Evolutionary conservation across 2,888 invertebrate genomes (phyloP).

Genomic region (Pristionchus mayeri): DNA sequence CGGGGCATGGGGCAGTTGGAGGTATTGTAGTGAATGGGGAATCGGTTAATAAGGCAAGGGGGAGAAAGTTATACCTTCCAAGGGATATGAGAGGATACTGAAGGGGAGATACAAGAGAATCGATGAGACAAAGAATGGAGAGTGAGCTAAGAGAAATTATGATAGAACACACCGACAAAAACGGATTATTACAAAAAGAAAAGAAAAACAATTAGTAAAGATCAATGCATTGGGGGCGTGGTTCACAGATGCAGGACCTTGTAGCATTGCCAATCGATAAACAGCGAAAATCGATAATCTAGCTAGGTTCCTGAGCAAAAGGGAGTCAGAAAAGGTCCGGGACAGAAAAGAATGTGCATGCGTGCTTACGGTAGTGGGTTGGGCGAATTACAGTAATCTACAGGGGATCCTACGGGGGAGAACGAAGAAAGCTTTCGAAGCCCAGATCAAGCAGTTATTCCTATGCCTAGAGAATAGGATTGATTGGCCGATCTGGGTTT

Average conservation of each 20-base stretch:
- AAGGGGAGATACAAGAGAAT: conserved; percentile 3
- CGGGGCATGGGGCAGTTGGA: background rate
- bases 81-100: conserved; percentile 10
- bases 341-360: too few relatives aligned
- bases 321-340: background rate
- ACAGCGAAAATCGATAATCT: background rate
- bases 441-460: too few relatives aligned
- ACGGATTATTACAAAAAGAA: background rate
- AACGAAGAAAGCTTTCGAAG: too few relatives aligned
- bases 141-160: background rate
- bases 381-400: conserved; percentile 18
- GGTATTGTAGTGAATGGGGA: background rate
- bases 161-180: too few relatives aligned
- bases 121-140: background rate
- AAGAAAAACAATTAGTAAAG: background rate
- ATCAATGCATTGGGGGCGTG: background rate
- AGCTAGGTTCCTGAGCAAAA: conserved; percentile 20
- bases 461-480: too few relatives aligned
- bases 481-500: too few relatives aligned
- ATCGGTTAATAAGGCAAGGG: background rate
- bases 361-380: too few relatives aligned
- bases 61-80: background rate
- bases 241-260: background rate
- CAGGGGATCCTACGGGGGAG: too few relatives aligned
- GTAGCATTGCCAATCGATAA: conserved; percentile 21